phyloP scores from a whole-genome alignment of 2,797 vertebrate genomes.

The Sciurus carolinensis region DNA sequence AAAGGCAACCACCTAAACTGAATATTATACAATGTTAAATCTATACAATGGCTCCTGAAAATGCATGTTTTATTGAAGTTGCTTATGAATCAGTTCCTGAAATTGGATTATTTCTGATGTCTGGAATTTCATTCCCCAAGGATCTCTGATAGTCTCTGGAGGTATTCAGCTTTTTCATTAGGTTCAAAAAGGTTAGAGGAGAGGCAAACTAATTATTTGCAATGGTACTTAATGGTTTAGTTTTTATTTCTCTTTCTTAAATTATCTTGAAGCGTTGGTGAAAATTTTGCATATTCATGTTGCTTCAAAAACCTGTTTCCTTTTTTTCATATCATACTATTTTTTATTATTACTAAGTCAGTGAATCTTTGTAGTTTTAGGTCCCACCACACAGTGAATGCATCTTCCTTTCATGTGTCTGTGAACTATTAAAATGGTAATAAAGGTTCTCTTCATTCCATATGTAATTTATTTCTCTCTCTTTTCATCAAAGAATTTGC shows the following conservation, averaged over 20 bases:
- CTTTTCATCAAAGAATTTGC: slow-evolving; percentile 87
- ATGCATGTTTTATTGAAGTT: not conserved
- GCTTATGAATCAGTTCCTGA: not conserved
- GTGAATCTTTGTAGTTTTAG: slow-evolving; percentile 74
- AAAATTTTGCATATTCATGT: slow-evolving; percentile 70
- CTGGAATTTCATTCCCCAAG: slow-evolving; percentile 63
- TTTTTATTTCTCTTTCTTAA: slow-evolving; percentile 68
- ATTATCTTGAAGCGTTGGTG: slow-evolving; percentile 73
- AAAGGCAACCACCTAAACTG: not conserved
- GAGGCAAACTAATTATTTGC: slow-evolving; percentile 70
- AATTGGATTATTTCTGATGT: slow-evolving; percentile 6
- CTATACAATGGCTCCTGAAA: not conserved
- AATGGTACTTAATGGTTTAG: slow-evolving; percentile 59
- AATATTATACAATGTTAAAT: not conserved
- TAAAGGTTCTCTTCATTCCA: slow-evolving; percentile 82
- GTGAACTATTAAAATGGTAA: slow-evolving; percentile 88
- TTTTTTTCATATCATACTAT: slow-evolving; percentile 58
- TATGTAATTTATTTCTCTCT: slow-evolving; percentile 85
- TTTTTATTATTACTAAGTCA: slow-evolving; percentile 60
- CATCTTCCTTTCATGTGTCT: slow-evolving; percentile 80
- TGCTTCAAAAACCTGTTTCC: slow-evolving; percentile 56
- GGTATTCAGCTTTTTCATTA: slow-evolving; percentile 19
- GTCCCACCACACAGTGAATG: slow-evolving; percentile 72
- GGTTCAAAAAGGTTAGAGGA: not conserved
- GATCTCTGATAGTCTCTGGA: slow-evolving; percentile 10